phyloP scores from a whole-genome alignment of 2,888 invertebrate genomes.

The Pteria penguin region DNA sequence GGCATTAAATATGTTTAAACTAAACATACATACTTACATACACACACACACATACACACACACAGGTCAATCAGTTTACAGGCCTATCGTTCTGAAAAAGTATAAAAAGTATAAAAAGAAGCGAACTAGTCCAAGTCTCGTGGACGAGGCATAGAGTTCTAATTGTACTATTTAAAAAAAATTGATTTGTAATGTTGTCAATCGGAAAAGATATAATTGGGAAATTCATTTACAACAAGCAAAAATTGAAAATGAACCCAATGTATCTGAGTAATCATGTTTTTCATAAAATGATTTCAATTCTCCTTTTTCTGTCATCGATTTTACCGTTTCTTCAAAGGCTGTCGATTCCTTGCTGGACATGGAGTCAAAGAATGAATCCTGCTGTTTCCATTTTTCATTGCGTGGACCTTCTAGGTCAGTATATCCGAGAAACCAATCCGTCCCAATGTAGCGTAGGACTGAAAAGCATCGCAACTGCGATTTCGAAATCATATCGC shows the following conservation, averaged over 20 bases:
- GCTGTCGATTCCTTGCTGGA: conserved; percentile 1
- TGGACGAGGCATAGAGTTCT: too few species aligned
- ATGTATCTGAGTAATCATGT: not conserved
- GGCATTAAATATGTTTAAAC: too few species aligned
- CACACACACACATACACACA: too few species aligned
- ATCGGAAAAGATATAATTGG: too few species aligned
- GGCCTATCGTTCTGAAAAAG: too few species aligned
- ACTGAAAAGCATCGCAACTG: not conserved
- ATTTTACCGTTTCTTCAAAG: not conserved
- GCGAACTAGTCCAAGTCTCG: too few species aligned
- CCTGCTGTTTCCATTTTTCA: conserved; percentile 6
- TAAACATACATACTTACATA: too few species aligned
- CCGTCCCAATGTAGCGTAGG: not conserved
- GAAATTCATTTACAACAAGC: too few species aligned
- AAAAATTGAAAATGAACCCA: conserved; percentile 14
- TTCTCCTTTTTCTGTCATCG: conserved; percentile 13
- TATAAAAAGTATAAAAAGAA: too few species aligned
- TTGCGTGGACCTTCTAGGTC: conserved; percentile 24
- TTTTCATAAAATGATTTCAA: conserved; percentile 8
- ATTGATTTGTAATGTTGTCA: too few species aligned
- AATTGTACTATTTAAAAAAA: too few species aligned
- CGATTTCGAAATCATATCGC: not conserved
- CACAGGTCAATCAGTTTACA: too few species aligned
- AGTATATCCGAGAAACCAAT: not conserved
- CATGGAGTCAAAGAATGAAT: conserved; percentile 14